Conservation (phyloP, 2,888 invertebrate species). For the Cepaea hortensis region DNA sequence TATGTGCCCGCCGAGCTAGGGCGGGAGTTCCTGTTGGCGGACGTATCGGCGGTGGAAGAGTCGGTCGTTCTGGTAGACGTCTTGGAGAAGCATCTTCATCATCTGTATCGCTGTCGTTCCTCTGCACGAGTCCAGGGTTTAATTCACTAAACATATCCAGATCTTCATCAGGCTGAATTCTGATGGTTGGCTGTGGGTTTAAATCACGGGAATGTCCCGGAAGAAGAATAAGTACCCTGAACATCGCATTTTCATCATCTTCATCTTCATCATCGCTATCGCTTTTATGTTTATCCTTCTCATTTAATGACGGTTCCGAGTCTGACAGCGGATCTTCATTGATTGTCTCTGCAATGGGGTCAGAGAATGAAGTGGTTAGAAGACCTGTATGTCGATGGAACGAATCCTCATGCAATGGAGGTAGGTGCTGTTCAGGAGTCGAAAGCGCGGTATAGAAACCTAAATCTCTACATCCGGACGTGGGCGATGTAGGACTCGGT, state of each 20-base stretch:
- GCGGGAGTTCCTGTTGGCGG: conserved; percentile 66
- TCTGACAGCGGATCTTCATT: conserved; percentile 30
- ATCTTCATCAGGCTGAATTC: conserved; percentile 79
- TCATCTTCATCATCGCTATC: conserved; percentile 51
- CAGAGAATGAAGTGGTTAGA: conserved; percentile 57
- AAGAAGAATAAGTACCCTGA: conserved; percentile 93
- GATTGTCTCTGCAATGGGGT: conserved; percentile 42
- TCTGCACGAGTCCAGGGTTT: conserved; percentile 46
- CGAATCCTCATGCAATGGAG: background rate
- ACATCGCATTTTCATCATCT: conserved; percentile 79
- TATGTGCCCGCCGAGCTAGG: conserved; percentile 64
- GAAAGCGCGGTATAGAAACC: conserved; percentile 14
- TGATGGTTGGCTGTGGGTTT: conserved; percentile 60
- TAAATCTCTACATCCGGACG: background rate
- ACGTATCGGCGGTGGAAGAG: conserved; percentile 54
- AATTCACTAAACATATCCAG: conserved; percentile 57
- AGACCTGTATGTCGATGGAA: conserved; percentile 40
- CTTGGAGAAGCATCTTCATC: conserved; percentile 4
- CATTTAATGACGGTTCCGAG: conserved; percentile 48
- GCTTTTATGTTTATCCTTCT: conserved; percentile 53
- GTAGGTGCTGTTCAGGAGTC: conserved; percentile 4
- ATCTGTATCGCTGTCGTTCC: conserved; percentile 42
- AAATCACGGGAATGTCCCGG: conserved; percentile 51
- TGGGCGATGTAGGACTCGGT: conserved; percentile 53
- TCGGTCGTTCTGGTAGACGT: conserved; percentile 26